Base-by-base conservation (phyloP, 1,140 invertebrate species). In the Schlechtendalia chinensis region DNA sequence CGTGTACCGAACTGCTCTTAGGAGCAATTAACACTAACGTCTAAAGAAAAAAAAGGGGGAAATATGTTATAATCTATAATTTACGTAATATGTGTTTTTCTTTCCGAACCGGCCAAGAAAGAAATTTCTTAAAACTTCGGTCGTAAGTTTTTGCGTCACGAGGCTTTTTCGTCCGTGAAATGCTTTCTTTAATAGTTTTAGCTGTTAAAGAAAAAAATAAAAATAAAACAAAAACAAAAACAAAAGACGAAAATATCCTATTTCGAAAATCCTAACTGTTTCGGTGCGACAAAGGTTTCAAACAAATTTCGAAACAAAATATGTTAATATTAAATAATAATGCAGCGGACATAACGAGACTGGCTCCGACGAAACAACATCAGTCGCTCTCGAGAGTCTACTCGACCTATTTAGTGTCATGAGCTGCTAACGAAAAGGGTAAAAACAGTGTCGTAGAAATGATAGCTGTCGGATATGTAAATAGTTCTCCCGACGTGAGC, bases 111-210 rank as follows among this genome's bases (percentile, higher is more conserved):
- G 27, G 17, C 59, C 59, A 29, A 17, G 59, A 29, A 29, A 29
- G 11, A 29, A 27, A 63, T 63, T 63, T 63, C 27, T 19, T 29
- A 63, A 29, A 63, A 63, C 59, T 63, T 63, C 8, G 59, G 59
- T 29, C 59, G 27, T 63, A 63, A 63, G 59, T 63, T 63, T n/a
- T 29, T 29, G 27, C 27, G 27, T 63, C 24, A 32, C 59, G 16
- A 39, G 8, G 8, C 17, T 63, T 27, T 19, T 63, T 63, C 27
- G 59, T 16, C 59, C 12, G 59, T 63, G 6, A 29, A 63, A 63
- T 19, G 17, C 10, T 32, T 19, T 65, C 19, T 19, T 17, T 39
- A 65, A 65, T 32, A 65, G 29, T 19, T 32, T 39, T 19, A 32
- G 14, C 17, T 19, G 27, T 29, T 29, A 17, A 63, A 63, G 59